Percentiles rank a stretch among this genome's conserved stretches.
Evolutionary conservation across 2,888 invertebrate genomes (phyloP).

Genomic region (Malthinus seriepunctatus): DNA sequence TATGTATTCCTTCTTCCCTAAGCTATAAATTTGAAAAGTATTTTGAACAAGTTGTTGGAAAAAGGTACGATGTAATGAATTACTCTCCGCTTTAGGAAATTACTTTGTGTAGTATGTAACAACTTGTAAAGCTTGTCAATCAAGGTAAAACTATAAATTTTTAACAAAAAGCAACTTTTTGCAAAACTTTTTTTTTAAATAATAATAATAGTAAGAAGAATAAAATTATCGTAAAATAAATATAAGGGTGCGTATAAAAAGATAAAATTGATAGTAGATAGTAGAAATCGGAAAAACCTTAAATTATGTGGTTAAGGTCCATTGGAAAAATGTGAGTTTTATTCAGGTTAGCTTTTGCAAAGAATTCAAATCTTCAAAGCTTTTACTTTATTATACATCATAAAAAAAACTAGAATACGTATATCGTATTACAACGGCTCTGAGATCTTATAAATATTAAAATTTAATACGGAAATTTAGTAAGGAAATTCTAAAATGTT

Average conservation of each 20-base stretch:
- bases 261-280: constrained; percentile 14
- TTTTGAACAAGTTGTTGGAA: constrained; percentile 24
- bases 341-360: constrained; percentile 30
- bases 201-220: not conserved
- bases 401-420: constrained; percentile 24
- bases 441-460: constrained; percentile 16
- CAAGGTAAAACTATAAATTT: not conserved
- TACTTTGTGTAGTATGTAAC: constrained; percentile 7
- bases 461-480: not conserved
- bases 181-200: not conserved
- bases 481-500: too few relatives aligned
- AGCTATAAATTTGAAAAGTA: constrained; percentile 22
- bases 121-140: constrained; percentile 2
- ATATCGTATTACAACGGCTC: constrained; percentile 15
- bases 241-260: not conserved
- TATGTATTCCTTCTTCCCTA: constrained; percentile 24
- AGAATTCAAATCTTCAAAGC: constrained; percentile 23
- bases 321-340: constrained; percentile 33
- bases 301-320: constrained; percentile 31
- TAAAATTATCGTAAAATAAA: constrained; percentile 3
- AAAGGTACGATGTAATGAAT: constrained; percentile 26
- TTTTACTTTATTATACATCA: constrained; percentile 22
- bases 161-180: too few relatives aligned
- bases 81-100: constrained; percentile 11
- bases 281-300: constrained; percentile 18